These are phyloP conservation scores for Anthrax anthrax DNA, from an alignment of 2,888 invertebrate species.

Conservation along the genomic window DNA sequence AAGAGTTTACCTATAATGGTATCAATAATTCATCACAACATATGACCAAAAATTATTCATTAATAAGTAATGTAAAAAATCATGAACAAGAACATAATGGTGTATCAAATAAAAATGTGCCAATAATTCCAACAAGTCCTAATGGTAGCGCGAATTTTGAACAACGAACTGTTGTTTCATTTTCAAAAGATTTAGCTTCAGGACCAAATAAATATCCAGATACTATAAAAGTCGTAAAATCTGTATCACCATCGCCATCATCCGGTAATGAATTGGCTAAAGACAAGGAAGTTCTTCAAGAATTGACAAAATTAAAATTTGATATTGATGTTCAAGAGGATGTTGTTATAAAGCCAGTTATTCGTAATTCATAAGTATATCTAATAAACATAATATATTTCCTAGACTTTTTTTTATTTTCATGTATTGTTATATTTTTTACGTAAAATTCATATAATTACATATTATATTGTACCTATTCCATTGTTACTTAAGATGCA, in stretches of 20 bases:
- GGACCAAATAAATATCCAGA: constrained; percentile 30
- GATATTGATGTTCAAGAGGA: constrained; percentile 26
- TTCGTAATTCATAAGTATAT: constrained; percentile 10
- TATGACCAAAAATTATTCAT: no score
- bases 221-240: constrained; percentile 21
- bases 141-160: constrained; percentile 23
- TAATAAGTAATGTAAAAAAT: no score
- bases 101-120: constrained; percentile 6
- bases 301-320: constrained; percentile 28
- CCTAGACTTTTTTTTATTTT: no score
- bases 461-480: no score
- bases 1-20: no score
- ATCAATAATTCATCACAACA: no score
- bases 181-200: constrained; percentile 28
- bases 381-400: no score
- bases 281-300: constrained; percentile 20
- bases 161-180: constrained; percentile 27
- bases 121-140: background rate
- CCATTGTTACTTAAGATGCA: no score
- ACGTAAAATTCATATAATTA: no score
- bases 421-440: no score
- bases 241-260: constrained; percentile 3
- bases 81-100: no score
- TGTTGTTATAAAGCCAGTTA: constrained; percentile 24
- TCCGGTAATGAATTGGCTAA: background rate